These are phyloP conservation scores for Montipora efflorescens DNA, from an alignment of 64 coral and sea anemone genomes.

Conservation along the genomic window DNA sequence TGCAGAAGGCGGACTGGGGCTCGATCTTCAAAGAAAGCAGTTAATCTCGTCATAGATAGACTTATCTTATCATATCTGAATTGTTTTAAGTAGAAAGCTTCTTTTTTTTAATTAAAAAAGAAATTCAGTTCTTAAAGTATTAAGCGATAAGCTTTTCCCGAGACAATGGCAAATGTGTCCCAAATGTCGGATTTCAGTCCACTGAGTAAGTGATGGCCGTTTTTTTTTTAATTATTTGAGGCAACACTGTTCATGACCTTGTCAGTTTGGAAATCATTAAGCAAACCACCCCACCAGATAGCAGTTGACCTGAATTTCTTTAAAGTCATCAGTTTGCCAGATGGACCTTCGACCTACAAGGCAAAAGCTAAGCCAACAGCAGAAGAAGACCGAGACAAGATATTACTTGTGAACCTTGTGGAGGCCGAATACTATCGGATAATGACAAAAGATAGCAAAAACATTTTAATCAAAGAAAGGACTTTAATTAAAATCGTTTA, in stretches of 20 bases:
- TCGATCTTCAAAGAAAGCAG: neutral
- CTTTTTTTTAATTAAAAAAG: neutral
- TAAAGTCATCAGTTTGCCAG: neutral
- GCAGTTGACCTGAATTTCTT: neutral
- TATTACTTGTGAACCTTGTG: no score
- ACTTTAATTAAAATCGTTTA: no score
- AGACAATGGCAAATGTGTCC: neutral
- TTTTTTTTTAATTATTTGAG: neutral
- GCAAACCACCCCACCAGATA: neutral
- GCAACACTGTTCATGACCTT: neutral
- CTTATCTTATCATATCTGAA: no score
- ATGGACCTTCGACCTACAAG: neutral
- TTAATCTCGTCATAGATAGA: no score
- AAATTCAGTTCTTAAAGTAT: no score
- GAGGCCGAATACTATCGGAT: no score
- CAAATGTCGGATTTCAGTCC: neutral
- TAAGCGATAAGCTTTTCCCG: neutral
- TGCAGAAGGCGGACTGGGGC: neutral
- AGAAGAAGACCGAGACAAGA: no score
- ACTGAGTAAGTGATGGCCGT: neutral
- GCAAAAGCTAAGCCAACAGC: neutral
- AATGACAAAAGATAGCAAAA: no score
- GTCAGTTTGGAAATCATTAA: neutral
- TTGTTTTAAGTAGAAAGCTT: neutral
- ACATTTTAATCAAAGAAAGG: no score